Percentiles rank a stretch among this genome's conserved stretches.
Evolutionary conservation across 2,797 vertebrate species (phyloP).

Genomic region (Scomberomorus guttatus): DNA sequence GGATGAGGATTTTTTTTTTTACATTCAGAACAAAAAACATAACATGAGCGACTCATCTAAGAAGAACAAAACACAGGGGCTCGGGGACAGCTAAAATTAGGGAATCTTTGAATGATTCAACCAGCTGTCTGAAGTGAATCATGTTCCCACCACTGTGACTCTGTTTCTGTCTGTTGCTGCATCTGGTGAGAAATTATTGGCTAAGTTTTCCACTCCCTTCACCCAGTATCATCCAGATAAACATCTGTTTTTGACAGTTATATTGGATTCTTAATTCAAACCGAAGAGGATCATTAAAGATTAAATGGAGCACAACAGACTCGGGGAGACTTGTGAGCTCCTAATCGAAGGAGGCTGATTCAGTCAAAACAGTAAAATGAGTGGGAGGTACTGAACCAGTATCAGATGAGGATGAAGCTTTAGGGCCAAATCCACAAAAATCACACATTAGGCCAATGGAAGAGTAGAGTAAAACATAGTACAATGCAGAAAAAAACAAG

Average conservation of each 20-base stretch:
- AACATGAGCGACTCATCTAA: neutral
- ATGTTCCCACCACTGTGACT: neutral
- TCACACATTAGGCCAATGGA: neutral
- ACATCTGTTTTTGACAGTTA: slow-evolving; percentile 64
- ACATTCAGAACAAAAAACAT: neutral
- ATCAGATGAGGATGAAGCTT: slow-evolving; percentile 31
- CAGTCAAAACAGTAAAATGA: slow-evolving; percentile 46
- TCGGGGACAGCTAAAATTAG: neutral
- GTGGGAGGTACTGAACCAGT: slow-evolving; percentile 48
- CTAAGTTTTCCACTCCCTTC: neutral
- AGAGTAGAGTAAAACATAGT: neutral
- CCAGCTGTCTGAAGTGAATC: neutral
- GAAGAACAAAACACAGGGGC: neutral
- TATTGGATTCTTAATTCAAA: slow-evolving; percentile 61
- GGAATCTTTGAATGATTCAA: neutral
- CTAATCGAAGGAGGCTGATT: slow-evolving; percentile 53
- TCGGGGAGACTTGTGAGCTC: slow-evolving; percentile 31
- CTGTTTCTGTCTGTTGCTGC: neutral
- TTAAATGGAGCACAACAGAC: slow-evolving; percentile 62
- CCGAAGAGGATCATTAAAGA: slow-evolving; percentile 59
- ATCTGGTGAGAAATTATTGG: slow-evolving; percentile 18
- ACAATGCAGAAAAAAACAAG: neutral
- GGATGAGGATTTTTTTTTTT: slow-evolving; percentile 7
- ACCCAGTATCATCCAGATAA: slow-evolving; percentile 42
- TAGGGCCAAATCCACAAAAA: slow-evolving; percentile 27